Evolutionary conservation across 2,797 vertebrate genomes (phyloP), one percentile per base, ranked within the genome.

Genomic region (Epinephelus coioides): DNA sequence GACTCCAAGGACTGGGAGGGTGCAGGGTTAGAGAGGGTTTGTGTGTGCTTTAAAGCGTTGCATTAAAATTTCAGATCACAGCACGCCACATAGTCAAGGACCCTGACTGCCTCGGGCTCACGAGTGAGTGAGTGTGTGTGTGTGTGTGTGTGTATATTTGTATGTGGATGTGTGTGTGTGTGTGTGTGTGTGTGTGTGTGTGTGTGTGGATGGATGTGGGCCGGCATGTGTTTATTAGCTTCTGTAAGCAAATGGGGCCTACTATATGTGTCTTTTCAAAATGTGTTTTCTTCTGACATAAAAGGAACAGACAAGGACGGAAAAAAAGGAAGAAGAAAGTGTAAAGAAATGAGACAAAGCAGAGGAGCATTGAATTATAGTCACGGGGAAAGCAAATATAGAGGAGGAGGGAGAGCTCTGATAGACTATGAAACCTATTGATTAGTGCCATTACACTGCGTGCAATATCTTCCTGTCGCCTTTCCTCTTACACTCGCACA

Each of bases 1-100:
- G 93, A 94, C 92, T 94, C 93, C 85, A 92, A 94, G 94, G 94
- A 94, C 91, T 91, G 92, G 92, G 93, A 93, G 93, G 93, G 92
- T 91, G 92, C 91, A 91, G 93, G 92, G 92, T 92, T 92, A 93
- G 91, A 92, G 91, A 94, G 90, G 92, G 92, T 94, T 93, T 93
- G 92, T 94, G 93, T 93, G 92, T 87, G 93, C 93, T 94, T 92
- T 93, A 93, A 94, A 95, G 93, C 94, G 90, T 92, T 93, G 94
- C 92, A 95, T 94, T 94, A 95, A 95, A 94, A 94, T 95, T 94
- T 94, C 92, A 95, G 91, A 94, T 94, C 94, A 93, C 92, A 93
- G 93, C 92, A 94, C 92, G 93, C 93, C 94, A 94, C 93, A 94
- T 89, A 94, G 94, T 94, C 92, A 94, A 94, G 94, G 94, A 94